Base-by-base conservation (phyloP, 2,888 invertebrate genomes). In the Macrophya annulata region DNA sequence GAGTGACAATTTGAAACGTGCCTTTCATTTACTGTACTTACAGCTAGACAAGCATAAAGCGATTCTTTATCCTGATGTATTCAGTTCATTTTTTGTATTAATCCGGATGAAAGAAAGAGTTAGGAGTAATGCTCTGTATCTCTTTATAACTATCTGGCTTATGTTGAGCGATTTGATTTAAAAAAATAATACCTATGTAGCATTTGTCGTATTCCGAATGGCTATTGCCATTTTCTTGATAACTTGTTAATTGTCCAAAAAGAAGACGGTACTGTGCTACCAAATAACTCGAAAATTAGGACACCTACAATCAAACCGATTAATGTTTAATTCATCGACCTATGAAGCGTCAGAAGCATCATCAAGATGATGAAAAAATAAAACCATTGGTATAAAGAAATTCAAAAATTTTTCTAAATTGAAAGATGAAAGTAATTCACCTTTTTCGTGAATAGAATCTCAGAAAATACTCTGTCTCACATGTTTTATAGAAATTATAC, bases 161-260 rank as follows among this genome's bases (percentile, higher is more conserved):
- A 31, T 25, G 12, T 25, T 2, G 77, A 37, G 31, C 17, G 48
- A 12, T 77, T 77, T 10, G 12, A n/a, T 9, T 31, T 31, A 2
- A 45, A 74, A 45, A 45, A 25, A 62, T 4, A 62, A 59, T 10
- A 62, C 43, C 81, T 21, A 43, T 81, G 37, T 43, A 43, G 21
- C 62, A 51, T 51, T 77, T 51, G 77, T 51, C 77, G 37, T 31
- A 74, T 45, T 74, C n/a, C 9, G 37, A 43, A 74, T 43, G 43
- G 74, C 12, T 51, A 77, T 51, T 77, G 48, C 51, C 51, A 65
- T 81, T 21, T 40, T 48, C 31, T 77, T 55, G 77, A 31, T 55
- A 77, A 55, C 51, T 55, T 55, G 55, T 9, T 51, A 31, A 77
- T 55, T 55, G 40, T 37, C 10, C 9, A 37, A 37, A 51, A 55